These are phyloP conservation scores for Gallinago media DNA, from an alignment of 2,113 vertebrate genomes.

Conservation along the genomic window DNA sequence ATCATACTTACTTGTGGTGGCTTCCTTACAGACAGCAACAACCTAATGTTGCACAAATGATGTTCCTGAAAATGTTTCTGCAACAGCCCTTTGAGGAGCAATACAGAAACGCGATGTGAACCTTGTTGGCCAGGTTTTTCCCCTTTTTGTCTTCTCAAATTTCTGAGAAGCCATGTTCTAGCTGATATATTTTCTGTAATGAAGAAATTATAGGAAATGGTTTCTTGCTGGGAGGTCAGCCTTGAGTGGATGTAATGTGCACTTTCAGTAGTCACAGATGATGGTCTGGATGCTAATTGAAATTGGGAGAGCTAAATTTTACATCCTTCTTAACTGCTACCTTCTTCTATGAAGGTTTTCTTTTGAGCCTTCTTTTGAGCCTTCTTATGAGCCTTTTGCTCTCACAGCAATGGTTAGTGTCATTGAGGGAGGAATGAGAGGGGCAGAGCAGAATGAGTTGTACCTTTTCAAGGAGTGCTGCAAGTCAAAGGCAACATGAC, in stretches of 20 bases:
- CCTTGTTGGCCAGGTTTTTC: neutral
- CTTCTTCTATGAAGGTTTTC: neutral
- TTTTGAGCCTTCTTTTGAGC: no score
- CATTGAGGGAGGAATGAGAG: neutral
- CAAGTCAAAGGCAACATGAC: neutral
- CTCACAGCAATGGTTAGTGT: neutral
- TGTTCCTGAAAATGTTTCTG: neutral
- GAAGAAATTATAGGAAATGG: fast-evolving
- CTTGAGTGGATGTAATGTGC: neutral
- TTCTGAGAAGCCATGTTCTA: neutral
- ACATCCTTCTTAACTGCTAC: neutral
- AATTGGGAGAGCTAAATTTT: neutral
- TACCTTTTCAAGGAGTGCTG: neutral
- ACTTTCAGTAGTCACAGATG: neutral
- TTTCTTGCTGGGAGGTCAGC: neutral
- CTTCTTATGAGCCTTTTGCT: no score
- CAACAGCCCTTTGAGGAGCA: neutral
- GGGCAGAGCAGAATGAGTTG: neutral
- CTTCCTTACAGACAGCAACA: neutral
- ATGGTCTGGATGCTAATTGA: neutral
- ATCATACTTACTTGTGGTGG: neutral
- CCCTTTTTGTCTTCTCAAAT: neutral
- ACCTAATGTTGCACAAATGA: neutral
- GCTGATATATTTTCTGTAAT: neutral
- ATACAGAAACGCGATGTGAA: neutral